Conservation (phyloP, 2,797 vertebrate genomes). For the Melanotaenia trifasciata region DNA sequence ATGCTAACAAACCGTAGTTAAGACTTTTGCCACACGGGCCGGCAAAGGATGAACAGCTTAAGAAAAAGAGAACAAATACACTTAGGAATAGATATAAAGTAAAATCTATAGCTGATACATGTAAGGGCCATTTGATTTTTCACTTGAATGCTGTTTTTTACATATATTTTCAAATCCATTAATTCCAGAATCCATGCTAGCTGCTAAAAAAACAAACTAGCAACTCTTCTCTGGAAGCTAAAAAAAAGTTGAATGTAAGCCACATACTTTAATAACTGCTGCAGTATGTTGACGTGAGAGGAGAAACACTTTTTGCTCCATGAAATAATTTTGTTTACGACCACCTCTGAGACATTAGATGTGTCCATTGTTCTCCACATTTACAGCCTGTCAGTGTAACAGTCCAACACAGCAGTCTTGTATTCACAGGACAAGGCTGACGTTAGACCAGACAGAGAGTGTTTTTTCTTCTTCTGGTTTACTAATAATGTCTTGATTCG, state of each 20-base stretch:
- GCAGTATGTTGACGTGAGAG: neutral
- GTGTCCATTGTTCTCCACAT: conserved; percentile 46
- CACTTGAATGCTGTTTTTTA: neutral
- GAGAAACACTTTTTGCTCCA: conserved; percentile 32
- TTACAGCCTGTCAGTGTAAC: neutral
- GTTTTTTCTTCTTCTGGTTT: conserved; percentile 10
- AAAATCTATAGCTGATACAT: neutral
- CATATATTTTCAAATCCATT: neutral
- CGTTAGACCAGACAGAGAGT: neutral
- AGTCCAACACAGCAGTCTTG: neutral
- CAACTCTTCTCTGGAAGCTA: conserved; percentile 14
- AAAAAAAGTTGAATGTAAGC: conserved; percentile 12
- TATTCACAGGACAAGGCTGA: conserved; percentile 2
- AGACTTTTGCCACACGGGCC: too few species aligned
- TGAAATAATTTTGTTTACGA: conserved; percentile 39
- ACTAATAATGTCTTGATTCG: conserved; percentile 8
- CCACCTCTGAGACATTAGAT: conserved; percentile 29
- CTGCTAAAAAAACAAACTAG: conserved; percentile 11
- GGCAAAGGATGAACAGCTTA: too few species aligned
- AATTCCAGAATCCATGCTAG: neutral
- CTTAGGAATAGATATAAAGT: neutral
- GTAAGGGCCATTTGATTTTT: neutral
- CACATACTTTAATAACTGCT: conserved; percentile 7
- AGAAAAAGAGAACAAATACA: too few species aligned
- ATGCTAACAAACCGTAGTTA: too few species aligned